phyloP scores from a whole-genome alignment of 2,888 invertebrate genomes.

The Lasioglossum leucozonium region DNA sequence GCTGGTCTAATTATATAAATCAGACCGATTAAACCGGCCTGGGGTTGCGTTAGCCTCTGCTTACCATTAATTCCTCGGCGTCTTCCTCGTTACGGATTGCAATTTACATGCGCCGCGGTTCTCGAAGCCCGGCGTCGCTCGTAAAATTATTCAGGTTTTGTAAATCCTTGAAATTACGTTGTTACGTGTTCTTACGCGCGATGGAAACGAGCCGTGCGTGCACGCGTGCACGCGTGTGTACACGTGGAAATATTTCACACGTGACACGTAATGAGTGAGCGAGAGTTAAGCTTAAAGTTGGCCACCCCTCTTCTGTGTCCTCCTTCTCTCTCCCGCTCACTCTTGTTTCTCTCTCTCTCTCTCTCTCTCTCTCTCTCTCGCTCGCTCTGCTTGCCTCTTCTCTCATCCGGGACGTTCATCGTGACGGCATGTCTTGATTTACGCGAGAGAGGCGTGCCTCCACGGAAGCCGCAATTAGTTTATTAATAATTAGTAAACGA shows the following conservation, averaged over 20 bases:
- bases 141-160: slow-evolving; percentile 60
- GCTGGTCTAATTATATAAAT: slow-evolving; percentile 22
- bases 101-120: slow-evolving; percentile 38
- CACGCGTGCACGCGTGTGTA: slow-evolving; percentile 21
- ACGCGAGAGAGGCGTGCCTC: slow-evolving; percentile 81
- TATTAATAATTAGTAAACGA: slow-evolving; percentile 84
- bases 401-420: slow-evolving; percentile 53
- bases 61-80: slow-evolving; percentile 31
- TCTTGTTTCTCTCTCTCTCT: background rate
- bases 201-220: slow-evolving; percentile 21
- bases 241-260: slow-evolving; percentile 66
- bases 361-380: background rate
- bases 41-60: background rate
- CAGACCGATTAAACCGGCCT: slow-evolving; percentile 31
- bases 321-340: background rate
- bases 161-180: slow-evolving; percentile 62
- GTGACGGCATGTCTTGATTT: slow-evolving; percentile 82
- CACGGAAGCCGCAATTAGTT: slow-evolving; percentile 84
- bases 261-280: slow-evolving; percentile 71
- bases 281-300: slow-evolving; percentile 68
- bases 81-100: slow-evolving; percentile 43
- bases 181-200: slow-evolving; percentile 55
- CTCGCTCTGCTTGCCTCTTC: background rate
- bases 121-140: slow-evolving; percentile 17
- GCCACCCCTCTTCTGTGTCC: slow-evolving; percentile 13